Conservation (phyloP, 2,113 vertebrate genomes). For the Indicator maculatus region DNA sequence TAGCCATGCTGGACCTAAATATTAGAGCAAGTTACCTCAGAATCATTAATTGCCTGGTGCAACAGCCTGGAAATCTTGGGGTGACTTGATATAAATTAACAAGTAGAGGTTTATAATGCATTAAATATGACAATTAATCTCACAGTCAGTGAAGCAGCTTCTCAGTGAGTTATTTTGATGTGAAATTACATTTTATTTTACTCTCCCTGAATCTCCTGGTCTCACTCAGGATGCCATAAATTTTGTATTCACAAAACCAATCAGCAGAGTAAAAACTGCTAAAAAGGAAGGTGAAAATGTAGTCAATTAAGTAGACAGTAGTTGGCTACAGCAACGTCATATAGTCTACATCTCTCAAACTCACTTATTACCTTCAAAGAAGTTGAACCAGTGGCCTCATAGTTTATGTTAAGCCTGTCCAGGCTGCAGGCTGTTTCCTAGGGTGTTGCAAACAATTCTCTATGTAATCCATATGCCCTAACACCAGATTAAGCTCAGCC, state of each 20-base stretch:
- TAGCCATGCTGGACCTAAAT: constrained; percentile 14
- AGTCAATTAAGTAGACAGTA: not conserved
- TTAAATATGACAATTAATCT: constrained; percentile 64
- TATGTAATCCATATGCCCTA: not conserved
- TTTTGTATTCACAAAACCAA: constrained; percentile 37
- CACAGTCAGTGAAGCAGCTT: constrained; percentile 28
- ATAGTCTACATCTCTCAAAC: not conserved
- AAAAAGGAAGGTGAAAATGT: not conserved
- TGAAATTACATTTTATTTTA: constrained; percentile 51
- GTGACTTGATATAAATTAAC: constrained; percentile 55
- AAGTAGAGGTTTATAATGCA: constrained; percentile 54
- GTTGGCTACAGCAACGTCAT: not conserved
- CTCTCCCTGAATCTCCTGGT: not conserved
- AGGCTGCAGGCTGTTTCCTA: not conserved
- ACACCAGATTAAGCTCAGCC: not conserved
- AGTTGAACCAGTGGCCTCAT: not conserved
- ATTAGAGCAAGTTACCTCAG: not conserved
- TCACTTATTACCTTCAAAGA: not conserved
- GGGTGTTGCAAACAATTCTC: not conserved
- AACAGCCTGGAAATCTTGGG: constrained; percentile 55
- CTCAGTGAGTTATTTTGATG: constrained; percentile 49
- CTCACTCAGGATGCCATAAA: not conserved
- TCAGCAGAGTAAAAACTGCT: constrained; percentile 3
- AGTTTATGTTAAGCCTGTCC: not conserved
- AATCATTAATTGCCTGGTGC: constrained; percentile 22